phyloP scores from a whole-genome alignment of 64 coral and sea anemone genomes.

The Montipora efflorescens region DNA sequence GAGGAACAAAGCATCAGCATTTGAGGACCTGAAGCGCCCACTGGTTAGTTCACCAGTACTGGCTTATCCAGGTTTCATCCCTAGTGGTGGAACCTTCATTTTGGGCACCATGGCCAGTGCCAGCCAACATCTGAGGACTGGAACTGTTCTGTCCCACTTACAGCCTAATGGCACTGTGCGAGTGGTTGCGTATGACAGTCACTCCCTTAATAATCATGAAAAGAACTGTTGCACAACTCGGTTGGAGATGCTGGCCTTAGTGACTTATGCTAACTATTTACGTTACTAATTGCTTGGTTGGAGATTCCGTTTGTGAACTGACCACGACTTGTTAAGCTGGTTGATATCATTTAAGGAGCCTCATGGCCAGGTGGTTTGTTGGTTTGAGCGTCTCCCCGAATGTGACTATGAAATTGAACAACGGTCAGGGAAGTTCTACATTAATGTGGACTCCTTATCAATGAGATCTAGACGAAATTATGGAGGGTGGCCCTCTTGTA shows the following conservation, averaged over 20 bases:
- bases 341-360: neutral
- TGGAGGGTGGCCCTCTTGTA: too few relatives aligned
- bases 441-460: too few relatives aligned
- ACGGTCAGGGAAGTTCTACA: neutral
- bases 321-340: neutral
- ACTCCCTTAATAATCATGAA: constrained; percentile 51
- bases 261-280: constrained; percentile 41
- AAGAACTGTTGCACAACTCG: constrained; percentile 55
- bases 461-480: too few relatives aligned
- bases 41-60: constrained; percentile 30
- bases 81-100: constrained; percentile 18
- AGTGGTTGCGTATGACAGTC: constrained; percentile 32
- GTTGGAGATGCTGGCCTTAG: constrained; percentile 59
- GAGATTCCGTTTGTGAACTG: too few relatives aligned
- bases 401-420: constrained; percentile 40
- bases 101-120: constrained; percentile 12
- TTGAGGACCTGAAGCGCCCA: constrained; percentile 21
- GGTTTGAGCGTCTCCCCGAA: constrained; percentile 32
- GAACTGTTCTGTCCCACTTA: constrained; percentile 48
- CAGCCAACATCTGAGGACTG: constrained; percentile 27
- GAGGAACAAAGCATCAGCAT: constrained; percentile 22
- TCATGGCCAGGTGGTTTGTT: too few relatives aligned
- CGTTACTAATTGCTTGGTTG: neutral
- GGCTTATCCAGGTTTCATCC: constrained; percentile 12
- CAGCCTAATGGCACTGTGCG: constrained; percentile 51